A percentile compares a stretch with the other conserved stretches of the same genome.
Conservation (phyloP, 2,888 invertebrate species). For the Charanyca ferruginea region DNA sequence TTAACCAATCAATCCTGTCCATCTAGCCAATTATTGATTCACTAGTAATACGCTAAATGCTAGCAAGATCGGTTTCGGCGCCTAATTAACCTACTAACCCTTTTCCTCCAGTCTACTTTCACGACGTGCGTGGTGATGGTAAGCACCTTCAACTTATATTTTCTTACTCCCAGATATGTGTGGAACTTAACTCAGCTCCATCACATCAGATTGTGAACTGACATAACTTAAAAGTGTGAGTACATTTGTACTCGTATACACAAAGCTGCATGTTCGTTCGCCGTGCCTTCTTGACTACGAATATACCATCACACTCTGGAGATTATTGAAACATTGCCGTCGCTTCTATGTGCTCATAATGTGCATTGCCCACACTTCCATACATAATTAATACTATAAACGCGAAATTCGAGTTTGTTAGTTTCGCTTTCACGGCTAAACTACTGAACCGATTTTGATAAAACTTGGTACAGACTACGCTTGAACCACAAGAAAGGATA, state of each 20-base stretch:
- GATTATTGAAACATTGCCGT: slow-evolving; percentile 16
- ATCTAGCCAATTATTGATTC: no score
- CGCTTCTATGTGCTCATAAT: slow-evolving; percentile 25
- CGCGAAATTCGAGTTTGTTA: no score
- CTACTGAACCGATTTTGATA: no score
- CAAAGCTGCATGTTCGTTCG: slow-evolving; percentile 36
- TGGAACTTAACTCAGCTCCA: slow-evolving; percentile 34
- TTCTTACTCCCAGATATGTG: slow-evolving; percentile 38
- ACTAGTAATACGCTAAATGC: no score
- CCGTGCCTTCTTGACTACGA: slow-evolving; percentile 31
- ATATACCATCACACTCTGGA: slow-evolving; percentile 1
- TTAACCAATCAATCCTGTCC: no score
- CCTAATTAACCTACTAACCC: slow-evolving; percentile 16
- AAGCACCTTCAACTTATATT: slow-evolving; percentile 43
- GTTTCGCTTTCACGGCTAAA: no score
- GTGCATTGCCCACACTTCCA: neutral
- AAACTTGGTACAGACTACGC: no score
- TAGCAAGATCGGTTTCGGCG: slow-evolving; percentile 5
- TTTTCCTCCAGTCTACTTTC: slow-evolving; percentile 29
- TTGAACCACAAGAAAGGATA: no score
- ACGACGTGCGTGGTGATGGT: slow-evolving; percentile 35
- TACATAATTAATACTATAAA: no score
- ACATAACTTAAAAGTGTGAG: slow-evolving; percentile 34
- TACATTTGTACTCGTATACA: slow-evolving; percentile 37
- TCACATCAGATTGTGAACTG: slow-evolving; percentile 33